phyloP scores from a whole-genome alignment of 2,797 vertebrate genomes.

The Notolepis coatsorum region DNA sequence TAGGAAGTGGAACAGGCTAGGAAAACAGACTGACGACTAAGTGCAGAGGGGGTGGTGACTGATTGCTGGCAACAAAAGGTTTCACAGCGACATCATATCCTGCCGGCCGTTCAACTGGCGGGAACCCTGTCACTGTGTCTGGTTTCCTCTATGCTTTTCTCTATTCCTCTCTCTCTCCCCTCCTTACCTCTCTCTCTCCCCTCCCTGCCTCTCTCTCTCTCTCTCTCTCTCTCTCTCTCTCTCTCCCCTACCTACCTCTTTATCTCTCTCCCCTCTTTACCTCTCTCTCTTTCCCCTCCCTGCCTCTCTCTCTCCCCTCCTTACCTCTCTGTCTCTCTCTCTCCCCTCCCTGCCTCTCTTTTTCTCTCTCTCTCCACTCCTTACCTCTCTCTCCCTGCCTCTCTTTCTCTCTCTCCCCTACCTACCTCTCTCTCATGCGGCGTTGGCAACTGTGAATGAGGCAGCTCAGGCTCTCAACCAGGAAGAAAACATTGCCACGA shows the following conservation, averaged over 20 bases:
- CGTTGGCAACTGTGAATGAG: conserved; percentile 60
- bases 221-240: conserved; percentile 14
- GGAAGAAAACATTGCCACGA: conserved; percentile 68
- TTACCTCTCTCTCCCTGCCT: neutral
- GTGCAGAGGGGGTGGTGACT: too few species aligned
- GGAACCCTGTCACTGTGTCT: too few species aligned
- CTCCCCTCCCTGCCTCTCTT: neutral
- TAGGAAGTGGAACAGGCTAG: too few species aligned
- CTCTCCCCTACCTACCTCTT: conserved; percentile 31
- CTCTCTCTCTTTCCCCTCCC: neutral
- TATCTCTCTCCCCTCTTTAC: neutral
- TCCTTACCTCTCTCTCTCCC: neutral
- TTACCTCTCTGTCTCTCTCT: neutral
- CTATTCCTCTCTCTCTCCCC: neutral
- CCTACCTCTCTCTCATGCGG: conserved; percentile 48
- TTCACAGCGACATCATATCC: too few species aligned
- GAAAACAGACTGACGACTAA: too few species aligned
- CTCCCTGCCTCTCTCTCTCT: conserved; percentile 3
- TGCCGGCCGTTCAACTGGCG: too few species aligned
- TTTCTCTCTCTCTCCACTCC: neutral
- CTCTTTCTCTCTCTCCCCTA: conserved; percentile 8
- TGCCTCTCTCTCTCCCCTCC: neutral
- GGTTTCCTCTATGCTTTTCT: too few species aligned
- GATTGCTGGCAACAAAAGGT: too few species aligned
- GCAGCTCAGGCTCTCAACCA: conserved; percentile 57